These are phyloP conservation scores for Saguinus midas DNA, from an alignment of 2,113 vertebrate species.

Conservation along the genomic window DNA sequence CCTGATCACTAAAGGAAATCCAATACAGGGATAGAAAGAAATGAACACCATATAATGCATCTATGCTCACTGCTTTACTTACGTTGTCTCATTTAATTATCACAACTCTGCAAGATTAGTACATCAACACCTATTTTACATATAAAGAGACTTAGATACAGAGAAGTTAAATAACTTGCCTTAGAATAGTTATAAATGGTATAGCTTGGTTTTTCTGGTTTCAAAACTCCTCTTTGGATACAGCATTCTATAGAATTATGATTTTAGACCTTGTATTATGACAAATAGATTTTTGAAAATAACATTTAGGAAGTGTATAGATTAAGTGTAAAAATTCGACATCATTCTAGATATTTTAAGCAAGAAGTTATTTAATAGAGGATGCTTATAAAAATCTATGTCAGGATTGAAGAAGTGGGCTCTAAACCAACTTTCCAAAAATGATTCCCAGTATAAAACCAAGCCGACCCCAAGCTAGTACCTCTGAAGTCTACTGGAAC, in stretches of 20 bases:
- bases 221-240: conserved; percentile 5
- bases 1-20: not conserved
- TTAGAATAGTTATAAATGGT: not conserved
- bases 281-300: not conserved
- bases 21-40: conserved; percentile 10
- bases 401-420: not conserved
- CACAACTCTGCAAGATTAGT: not conserved
- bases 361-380: conserved; percentile 2
- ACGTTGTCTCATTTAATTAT: not conserved
- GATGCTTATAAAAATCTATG: not conserved
- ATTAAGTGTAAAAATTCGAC: not conserved
- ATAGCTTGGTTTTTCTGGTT: conserved; percentile 4
- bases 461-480: not conserved
- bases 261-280: not conserved
- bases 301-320: not conserved
- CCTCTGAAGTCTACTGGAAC: not conserved
- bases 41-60: not conserved
- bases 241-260: not conserved
- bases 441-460: not conserved
- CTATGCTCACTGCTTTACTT: not conserved
- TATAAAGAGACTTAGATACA: not conserved
- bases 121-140: not conserved
- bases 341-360: not conserved
- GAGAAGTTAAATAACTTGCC: not conserved
- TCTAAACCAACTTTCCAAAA: not conserved